These are phyloP conservation scores for Harpagoxenus sublaevis DNA, from an alignment of 2,888 invertebrate species.

Conservation along the genomic window DNA sequence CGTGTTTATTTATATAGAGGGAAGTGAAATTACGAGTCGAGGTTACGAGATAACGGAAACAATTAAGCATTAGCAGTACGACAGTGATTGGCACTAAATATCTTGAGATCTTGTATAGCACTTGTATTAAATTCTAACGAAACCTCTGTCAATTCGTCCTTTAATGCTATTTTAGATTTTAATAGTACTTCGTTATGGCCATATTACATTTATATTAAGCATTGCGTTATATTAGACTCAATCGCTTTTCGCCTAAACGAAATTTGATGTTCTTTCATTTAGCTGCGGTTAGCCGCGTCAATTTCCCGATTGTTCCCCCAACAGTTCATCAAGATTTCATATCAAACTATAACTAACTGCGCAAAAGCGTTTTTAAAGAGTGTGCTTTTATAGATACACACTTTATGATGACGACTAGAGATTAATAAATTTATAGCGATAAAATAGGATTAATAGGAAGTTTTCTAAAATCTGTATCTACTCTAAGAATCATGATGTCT, in stretches of 20 bases:
- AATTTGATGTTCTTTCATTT: slow-evolving; percentile 24
- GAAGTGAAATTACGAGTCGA: slow-evolving; percentile 7
- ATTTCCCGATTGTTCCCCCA: not conserved
- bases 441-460: not conserved
- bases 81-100: not conserved
- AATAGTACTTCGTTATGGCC: not conserved
- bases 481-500: not conserved
- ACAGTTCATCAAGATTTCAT: not conserved
- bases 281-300: not conserved
- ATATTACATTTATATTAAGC: not conserved
- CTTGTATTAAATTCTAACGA: not conserved
- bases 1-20: slow-evolving; percentile 6
- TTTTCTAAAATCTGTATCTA: not conserved
- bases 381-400: not conserved
- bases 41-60: not conserved
- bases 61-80: not conserved
- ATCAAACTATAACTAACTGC: not conserved
- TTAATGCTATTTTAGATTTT: not conserved
- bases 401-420: not conserved
- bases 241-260: not conserved
- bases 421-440: not conserved
- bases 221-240: not conserved
- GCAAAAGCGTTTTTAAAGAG: not conserved
- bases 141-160: not conserved
- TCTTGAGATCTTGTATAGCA: not conserved